Evolutionary conservation across 2,113 vertebrate species (phyloP).

Genomic region (Todiramphus chloris): DNA sequence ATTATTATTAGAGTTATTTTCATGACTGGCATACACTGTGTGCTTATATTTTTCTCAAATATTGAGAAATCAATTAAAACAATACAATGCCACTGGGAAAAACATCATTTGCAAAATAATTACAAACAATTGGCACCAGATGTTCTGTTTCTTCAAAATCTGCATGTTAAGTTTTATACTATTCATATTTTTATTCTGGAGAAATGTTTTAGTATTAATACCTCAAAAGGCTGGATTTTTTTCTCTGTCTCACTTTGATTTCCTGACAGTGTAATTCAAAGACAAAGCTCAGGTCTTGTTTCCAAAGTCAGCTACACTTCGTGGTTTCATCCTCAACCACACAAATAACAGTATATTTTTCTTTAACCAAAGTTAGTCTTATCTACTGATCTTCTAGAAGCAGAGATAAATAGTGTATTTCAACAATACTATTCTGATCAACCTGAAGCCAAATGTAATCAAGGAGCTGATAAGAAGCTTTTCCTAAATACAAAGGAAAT

Average conservation of each 20-base stretch:
- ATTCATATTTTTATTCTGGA: not conserved
- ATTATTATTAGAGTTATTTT: not conserved
- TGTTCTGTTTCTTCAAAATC: conserved; percentile 15
- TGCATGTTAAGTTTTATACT: not conserved
- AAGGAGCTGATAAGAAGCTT: not conserved
- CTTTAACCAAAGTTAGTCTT: not conserved
- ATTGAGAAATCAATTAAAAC: conserved; percentile 25
- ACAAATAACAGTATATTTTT: not conserved
- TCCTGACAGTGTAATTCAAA: not conserved
- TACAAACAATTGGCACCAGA: conserved; percentile 8
- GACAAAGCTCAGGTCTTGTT: not conserved
- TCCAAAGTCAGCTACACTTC: not conserved
- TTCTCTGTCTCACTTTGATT: not conserved
- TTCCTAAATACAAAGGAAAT: not conserved
- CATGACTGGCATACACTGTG: not conserved
- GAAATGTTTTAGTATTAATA: not conserved
- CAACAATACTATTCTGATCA: not conserved
- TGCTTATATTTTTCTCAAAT: conserved; percentile 9
- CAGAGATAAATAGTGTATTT: not conserved
- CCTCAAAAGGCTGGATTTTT: not conserved
- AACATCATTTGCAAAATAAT: conserved; percentile 33
- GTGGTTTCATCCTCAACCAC: not conserved
- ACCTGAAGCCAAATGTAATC: not conserved
- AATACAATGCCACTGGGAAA: conserved; percentile 2
- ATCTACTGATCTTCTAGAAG: not conserved